phyloP scores from a whole-genome alignment of 2,113 vertebrate genomes.

The Silurus glanis region DNA sequence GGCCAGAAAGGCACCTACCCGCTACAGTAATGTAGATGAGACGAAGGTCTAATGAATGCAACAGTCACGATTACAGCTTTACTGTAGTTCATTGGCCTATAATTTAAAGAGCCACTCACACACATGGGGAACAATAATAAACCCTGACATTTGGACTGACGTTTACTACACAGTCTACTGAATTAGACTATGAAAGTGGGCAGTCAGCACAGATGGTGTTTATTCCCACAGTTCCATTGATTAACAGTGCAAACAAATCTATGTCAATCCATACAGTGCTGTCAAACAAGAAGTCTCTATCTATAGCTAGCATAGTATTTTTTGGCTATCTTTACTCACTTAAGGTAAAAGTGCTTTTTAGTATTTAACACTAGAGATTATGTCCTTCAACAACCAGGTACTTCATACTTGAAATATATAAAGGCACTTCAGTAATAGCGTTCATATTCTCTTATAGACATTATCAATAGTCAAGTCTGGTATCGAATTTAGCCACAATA shows the following conservation, averaged over 20 bases:
- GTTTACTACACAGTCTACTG: conserved; percentile 12
- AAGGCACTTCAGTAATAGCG: background rate
- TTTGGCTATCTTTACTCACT: background rate
- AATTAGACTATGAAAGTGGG: background rate
- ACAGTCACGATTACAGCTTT: conserved; percentile 16
- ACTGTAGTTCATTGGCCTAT: conserved; percentile 38
- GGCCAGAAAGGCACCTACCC: background rate
- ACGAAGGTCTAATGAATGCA: conserved; percentile 33
- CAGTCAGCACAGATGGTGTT: conserved; percentile 5
- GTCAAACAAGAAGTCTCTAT: background rate
- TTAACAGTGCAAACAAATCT: background rate
- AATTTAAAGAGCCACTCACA: conserved; percentile 4
- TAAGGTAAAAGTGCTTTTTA: background rate
- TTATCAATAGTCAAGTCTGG: too few species aligned
- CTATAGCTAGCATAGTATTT: background rate
- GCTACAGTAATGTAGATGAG: conserved; percentile 20
- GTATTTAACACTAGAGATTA: background rate
- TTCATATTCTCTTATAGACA: background rate
- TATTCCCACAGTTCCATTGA: background rate
- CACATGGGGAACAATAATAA: background rate
- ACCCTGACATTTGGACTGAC: background rate
- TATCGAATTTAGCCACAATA: background rate
- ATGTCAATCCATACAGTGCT: background rate
- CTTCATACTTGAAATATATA: background rate
- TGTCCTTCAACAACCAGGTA: background rate